Percentiles rank a stretch among this genome's conserved stretches.
Evolutionary conservation across 2,888 invertebrate species (phyloP).

Genomic region (Xestoiulus laeticollis): DNA sequence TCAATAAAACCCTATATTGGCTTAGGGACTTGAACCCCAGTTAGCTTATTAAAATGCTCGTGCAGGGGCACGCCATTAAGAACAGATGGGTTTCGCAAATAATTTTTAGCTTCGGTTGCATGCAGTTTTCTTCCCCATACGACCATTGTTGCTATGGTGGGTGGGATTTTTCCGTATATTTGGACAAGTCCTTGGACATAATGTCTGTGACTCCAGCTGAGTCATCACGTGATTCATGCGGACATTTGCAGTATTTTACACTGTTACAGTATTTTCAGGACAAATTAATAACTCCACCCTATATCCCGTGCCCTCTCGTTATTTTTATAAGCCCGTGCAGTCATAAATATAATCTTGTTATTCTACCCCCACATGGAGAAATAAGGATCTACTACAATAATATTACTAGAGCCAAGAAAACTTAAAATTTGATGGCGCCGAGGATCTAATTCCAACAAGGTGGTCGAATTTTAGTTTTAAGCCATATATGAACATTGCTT

Average conservation of each 20-base stretch:
- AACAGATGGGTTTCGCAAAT: constrained; percentile 13
- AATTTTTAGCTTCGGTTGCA: not conserved
- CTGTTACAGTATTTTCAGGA: not conserved
- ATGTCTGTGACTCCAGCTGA: constrained; percentile 9
- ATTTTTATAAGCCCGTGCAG: constrained; percentile 18
- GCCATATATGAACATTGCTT: not conserved
- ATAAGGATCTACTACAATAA: too few relatives aligned
- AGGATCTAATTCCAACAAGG: not conserved
- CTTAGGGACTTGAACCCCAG: constrained; percentile 9
- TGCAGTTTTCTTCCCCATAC: not conserved
- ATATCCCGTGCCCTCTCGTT: not conserved
- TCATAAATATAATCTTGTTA: constrained; percentile 1
- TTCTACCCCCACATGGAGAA: not conserved
- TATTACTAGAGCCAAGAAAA: not conserved
- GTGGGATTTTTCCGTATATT: not conserved
- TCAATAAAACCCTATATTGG: not conserved
- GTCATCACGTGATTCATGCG: not conserved
- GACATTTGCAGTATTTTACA: not conserved
- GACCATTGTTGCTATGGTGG: not conserved
- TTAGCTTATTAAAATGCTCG: not conserved
- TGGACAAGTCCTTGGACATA: not conserved
- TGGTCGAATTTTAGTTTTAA: not conserved
- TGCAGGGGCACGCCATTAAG: not conserved
- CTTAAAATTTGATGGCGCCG: not conserved
- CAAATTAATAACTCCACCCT: constrained; percentile 3